These are phyloP conservation scores for Peromyscus leucopus DNA, from an alignment of 2,113 vertebrate species.

Conservation along the genomic window DNA sequence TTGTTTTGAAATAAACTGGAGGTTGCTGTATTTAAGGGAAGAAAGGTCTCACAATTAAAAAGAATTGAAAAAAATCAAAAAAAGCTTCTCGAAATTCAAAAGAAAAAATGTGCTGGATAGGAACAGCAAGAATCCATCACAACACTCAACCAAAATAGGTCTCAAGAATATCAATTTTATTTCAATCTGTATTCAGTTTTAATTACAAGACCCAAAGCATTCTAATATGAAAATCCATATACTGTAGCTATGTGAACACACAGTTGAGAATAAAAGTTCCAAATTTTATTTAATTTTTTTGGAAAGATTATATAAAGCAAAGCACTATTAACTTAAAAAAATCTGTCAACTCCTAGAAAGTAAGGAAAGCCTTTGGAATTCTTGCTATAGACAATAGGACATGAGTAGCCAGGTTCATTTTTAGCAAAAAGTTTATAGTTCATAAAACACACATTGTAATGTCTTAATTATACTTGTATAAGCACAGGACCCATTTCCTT, in stretches of 20 bases:
- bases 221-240: constrained; percentile 42
- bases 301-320: constrained; percentile 36
- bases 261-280: constrained; percentile 44
- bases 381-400: constrained; percentile 34
- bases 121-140: not conserved
- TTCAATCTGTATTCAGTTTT: constrained; percentile 1
- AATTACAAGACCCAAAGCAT: constrained; percentile 44
- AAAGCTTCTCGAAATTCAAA: constrained; percentile 35
- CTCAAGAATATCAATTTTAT: constrained; percentile 48
- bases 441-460: constrained; percentile 43
- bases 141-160: constrained; percentile 36
- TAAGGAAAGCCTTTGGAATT: constrained; percentile 61
- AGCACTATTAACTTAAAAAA: constrained; percentile 48
- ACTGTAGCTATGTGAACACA: constrained; percentile 31
- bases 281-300: constrained; percentile 3
- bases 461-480: constrained; percentile 37
- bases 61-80: not conserved
- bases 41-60: constrained; percentile 48
- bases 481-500: not conserved
- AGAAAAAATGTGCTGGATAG: constrained; percentile 30
- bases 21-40: constrained; percentile 39
- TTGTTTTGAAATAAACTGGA: constrained; percentile 34
- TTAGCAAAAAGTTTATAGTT: constrained; percentile 25
- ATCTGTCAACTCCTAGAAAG: constrained; percentile 12
- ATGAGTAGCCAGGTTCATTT: constrained; percentile 40